Percentiles rank a stretch among this genome's conserved stretches.
Conservation (phyloP, 2,113 vertebrate genomes). For the Campylorhamphus procurvoides region DNA sequence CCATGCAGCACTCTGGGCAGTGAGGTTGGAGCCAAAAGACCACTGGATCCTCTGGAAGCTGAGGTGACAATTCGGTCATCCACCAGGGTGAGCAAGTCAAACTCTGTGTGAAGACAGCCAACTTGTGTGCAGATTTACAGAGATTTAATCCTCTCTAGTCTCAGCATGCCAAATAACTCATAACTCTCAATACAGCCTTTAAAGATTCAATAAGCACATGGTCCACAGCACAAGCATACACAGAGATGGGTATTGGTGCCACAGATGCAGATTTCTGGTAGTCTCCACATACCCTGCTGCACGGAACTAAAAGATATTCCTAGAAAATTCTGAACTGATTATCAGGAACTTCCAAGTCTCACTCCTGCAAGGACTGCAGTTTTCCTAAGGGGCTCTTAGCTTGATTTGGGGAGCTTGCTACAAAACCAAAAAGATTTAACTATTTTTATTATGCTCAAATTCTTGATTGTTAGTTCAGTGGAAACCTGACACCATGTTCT, state of each 20-base stretch:
- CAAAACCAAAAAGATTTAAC: background rate
- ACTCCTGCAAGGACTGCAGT: background rate
- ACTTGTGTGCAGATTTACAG: background rate
- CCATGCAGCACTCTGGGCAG: background rate
- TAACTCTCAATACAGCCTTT: background rate
- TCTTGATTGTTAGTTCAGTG: background rate
- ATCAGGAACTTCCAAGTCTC: background rate
- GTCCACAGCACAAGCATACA: background rate
- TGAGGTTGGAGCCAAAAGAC: background rate
- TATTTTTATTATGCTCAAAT: background rate
- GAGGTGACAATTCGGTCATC: background rate
- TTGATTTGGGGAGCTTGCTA: background rate
- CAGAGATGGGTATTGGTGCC: background rate
- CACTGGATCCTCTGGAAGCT: background rate
- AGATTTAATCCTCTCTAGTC: background rate
- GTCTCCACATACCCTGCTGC: background rate
- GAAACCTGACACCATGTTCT: background rate
- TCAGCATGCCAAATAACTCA: background rate
- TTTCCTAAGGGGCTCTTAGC: background rate
- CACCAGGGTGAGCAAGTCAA: background rate
- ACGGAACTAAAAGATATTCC: background rate
- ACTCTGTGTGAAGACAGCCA: background rate
- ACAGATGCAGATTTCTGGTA: background rate
- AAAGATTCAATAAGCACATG: background rate
- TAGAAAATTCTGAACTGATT: background rate